Conservation (phyloP, 1,140 invertebrate genomes). For the Sweltsa coloradensis region DNA sequence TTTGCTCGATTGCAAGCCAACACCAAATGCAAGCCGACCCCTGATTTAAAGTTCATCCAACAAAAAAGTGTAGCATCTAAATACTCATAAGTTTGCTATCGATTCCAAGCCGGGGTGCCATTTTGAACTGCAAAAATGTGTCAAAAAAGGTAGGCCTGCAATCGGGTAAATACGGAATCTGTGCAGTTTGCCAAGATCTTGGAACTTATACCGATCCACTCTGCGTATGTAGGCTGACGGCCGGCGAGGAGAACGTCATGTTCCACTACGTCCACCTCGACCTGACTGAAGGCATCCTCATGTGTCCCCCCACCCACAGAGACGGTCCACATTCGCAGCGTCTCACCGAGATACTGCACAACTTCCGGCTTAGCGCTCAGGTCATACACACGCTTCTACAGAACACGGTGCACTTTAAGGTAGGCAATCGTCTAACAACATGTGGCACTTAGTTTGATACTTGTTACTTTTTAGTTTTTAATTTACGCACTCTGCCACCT, state of each 20-base stretch:
- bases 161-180: slow-evolving; percentile 23
- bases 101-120: too few species aligned
- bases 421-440: slow-evolving; percentile 20
- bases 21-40: too few species aligned
- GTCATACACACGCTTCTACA: slow-evolving; percentile 54
- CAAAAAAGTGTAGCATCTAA: too few species aligned
- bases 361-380: slow-evolving; percentile 51
- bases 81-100: too few species aligned
- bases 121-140: too few species aligned
- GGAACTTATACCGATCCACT: too few species aligned
- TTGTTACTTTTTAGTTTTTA: not conserved
- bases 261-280: slow-evolving; percentile 57
- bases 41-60: too few species aligned
- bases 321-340: slow-evolving; percentile 30
- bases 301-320: slow-evolving; percentile 40
- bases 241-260: slow-evolving; percentile 48
- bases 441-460: slow-evolving; percentile 11
- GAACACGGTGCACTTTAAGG: slow-evolving; percentile 50
- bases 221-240: slow-evolving; percentile 40
- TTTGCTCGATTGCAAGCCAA: too few species aligned
- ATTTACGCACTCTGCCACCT: too few species aligned
- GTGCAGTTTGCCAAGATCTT: too few species aligned
- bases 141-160: too few species aligned
- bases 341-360: slow-evolving; percentile 44
- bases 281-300: slow-evolving; percentile 45